Evolutionary conservation across 2,888 invertebrate genomes (phyloP).

Genomic region (Caenorhabditis afra): DNA sequence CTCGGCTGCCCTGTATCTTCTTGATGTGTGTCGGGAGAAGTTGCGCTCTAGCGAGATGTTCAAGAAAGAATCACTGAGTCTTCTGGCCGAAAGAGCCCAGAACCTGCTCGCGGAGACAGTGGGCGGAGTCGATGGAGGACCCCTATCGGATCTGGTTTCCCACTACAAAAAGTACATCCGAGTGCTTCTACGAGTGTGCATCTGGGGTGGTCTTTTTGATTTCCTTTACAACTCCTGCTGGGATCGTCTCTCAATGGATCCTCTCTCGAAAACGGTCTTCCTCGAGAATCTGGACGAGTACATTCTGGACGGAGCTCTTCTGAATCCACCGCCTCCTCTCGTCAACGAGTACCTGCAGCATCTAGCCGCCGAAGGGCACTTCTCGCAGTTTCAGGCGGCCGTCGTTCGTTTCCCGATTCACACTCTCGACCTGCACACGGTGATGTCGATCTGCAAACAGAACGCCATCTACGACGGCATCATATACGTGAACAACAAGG

Average conservation of each 20-base stretch:
- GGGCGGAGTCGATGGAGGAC: conserved; percentile 64
- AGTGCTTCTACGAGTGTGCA: conserved; percentile 68
- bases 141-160: conserved; percentile 66
- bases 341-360: conserved; percentile 87
- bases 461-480: conserved; percentile 86
- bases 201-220: conserved; percentile 44
- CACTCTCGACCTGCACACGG: conserved; percentile 88
- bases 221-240: conserved; percentile 85
- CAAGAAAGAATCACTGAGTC: conserved; percentile 32
- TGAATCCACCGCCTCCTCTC: conserved; percentile 84
- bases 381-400: conserved; percentile 86
- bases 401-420: conserved; percentile 87
- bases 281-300: conserved; percentile 86
- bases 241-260: conserved; percentile 82
- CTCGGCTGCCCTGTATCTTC: conserved; percentile 63
- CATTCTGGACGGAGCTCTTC: conserved; percentile 71
- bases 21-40: conserved; percentile 63
- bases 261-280: conserved; percentile 85
- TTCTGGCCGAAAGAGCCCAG: conserved; percentile 27
- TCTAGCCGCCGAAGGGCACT: conserved; percentile 84
- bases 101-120: conserved; percentile 52
- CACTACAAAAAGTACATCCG: conserved; percentile 75
- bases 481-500: conserved; percentile 88
- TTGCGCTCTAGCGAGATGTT: conserved; percentile 40
- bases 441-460: conserved; percentile 84